Evolutionary conservation across 2,888 invertebrate species (phyloP), one percentile per base, ranked within the genome.

Genomic region (Pachliopta kotzebuea): DNA sequence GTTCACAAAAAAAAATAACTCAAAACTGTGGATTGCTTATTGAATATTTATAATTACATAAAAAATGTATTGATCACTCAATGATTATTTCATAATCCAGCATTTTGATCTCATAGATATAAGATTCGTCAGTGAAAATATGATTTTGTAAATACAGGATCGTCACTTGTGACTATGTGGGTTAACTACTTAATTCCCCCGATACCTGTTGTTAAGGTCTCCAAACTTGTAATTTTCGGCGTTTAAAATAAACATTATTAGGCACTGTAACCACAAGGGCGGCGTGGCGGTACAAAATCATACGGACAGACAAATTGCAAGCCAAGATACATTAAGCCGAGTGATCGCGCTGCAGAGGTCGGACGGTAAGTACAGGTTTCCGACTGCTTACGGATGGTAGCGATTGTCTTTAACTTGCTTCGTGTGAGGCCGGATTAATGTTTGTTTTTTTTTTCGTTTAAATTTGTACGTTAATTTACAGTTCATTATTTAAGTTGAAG

Each of bases 211-310:
- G 31, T 63, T 59, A 55, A 20, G 31, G 50, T 24, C 31, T 8
- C 57, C 26, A 37, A 37, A 57, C 45, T n/a, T 60, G 45, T 61
- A 60, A 65, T 65, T 65, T 65, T 61, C 56, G 42, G 65, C 29
- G 53, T 57, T 61, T 60, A 65, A 65, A 60, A 65, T 65, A 65
- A 65, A 65, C 53, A 65, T 56, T 65, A 60, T 65, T 65, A 65
- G 56, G 60, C 53, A 56, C 45, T 37, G 64, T 6, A 52, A 37
- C 26, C 31, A 20, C 54, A 58, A 45, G 45, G 55, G 54, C 31
- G 55, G 42, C 45, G 45, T 18, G 63, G 29, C 18, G 45, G 23
- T 21, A 42, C 50, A 20, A 20, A 52, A 59, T 56, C 18, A 63
- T 63, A 64, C 56, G 42, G 42, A 52, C 52, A 24, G 50, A 56